Conservation (phyloP, 2,797 vertebrate genomes). For the Poeciliopsis turneri region DNA sequence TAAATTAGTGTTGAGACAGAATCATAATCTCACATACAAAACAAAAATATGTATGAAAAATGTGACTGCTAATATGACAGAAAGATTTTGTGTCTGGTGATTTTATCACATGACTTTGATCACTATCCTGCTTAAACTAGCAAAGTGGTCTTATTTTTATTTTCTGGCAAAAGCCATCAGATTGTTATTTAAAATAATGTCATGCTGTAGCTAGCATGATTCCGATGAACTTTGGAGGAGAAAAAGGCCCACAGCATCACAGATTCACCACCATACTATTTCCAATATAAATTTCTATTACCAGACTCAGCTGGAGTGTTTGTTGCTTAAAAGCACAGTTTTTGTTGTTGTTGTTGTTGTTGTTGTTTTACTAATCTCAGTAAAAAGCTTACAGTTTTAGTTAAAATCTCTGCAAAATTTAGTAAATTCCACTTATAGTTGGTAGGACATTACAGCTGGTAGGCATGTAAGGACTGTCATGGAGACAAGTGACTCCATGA, state of each 20-base stretch:
- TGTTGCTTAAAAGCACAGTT: neutral
- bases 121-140: neutral
- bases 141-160: neutral
- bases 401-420: neutral
- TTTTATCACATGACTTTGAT: neutral
- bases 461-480: neutral
- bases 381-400: neutral
- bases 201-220: neutral
- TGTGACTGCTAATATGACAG: neutral
- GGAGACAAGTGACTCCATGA: neutral
- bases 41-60: neutral
- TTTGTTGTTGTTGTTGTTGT: neutral
- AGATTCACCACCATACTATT: neutral
- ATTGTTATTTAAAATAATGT: neutral
- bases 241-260: neutral
- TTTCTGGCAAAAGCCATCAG: neutral
- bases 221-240: neutral
- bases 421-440: neutral
- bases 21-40: neutral
- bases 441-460: neutral
- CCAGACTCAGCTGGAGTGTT: neutral
- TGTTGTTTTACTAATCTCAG: neutral
- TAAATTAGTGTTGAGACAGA: neutral
- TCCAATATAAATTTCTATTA: neutral
- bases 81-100: neutral